These are phyloP conservation scores for Hyles lineata DNA, from an alignment of 2,888 invertebrate species.

Conservation along the genomic window DNA sequence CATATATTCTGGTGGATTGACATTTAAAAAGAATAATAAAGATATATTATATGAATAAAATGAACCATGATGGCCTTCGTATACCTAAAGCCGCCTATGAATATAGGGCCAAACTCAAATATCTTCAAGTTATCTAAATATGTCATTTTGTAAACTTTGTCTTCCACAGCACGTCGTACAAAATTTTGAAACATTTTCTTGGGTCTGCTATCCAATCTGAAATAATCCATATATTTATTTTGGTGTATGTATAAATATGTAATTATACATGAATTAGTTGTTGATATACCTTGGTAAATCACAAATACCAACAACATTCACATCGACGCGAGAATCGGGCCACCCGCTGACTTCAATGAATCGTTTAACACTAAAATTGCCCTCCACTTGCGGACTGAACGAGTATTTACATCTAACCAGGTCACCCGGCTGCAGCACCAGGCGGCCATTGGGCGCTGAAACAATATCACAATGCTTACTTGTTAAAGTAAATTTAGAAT, in stretches of 20 bases:
- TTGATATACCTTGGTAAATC: constrained; percentile 71
- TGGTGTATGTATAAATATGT: constrained; percentile 15
- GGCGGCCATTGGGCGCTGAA: constrained; percentile 55
- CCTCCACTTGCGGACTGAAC: constrained; percentile 72
- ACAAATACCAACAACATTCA: constrained; percentile 70
- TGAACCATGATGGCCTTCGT: background rate
- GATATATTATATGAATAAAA: background rate
- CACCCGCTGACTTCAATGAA: constrained; percentile 77
- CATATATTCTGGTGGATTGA: constrained; percentile 65
- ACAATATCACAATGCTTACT: constrained; percentile 11
- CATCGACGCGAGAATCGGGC: constrained; percentile 72
- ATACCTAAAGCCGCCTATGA: constrained; percentile 68
- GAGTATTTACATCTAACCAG: constrained; percentile 76
- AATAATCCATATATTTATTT: constrained; percentile 32
- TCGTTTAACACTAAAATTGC: constrained; percentile 68
- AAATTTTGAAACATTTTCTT: constrained; percentile 81
- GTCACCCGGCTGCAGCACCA: constrained; percentile 72
- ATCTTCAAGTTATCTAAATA: constrained; percentile 75
- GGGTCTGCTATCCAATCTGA: constrained; percentile 76
- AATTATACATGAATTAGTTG: background rate
- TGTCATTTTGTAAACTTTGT: constrained; percentile 69
- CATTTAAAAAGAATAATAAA: background rate
- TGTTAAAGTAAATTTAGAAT: background rate
- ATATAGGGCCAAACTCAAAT: constrained; percentile 79
- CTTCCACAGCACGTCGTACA: constrained; percentile 68